Evolutionary conservation across 1,140 invertebrate species (phyloP).

Genomic region (Lanistes nyassanus): DNA sequence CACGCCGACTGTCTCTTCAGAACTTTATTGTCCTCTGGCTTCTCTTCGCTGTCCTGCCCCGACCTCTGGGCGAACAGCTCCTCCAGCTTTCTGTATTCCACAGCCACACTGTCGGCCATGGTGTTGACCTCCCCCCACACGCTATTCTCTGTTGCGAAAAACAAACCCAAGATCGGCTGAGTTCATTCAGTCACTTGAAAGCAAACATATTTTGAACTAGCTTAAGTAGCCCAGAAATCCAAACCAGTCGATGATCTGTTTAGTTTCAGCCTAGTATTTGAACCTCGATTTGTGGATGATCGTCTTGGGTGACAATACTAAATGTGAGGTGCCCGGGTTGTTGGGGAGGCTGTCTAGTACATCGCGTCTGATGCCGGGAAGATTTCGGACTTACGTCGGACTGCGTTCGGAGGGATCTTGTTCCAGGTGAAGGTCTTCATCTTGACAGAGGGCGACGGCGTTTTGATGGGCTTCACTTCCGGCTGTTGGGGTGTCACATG

Average conservation of each 20-base stretch:
- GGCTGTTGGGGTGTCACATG: slow-evolving; percentile 32
- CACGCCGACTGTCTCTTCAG: slow-evolving; percentile 40
- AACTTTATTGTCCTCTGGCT: slow-evolving; percentile 37
- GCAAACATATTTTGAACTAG: too few relatives aligned
- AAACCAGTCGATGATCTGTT: too few relatives aligned
- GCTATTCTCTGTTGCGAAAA: slow-evolving; percentile 81
- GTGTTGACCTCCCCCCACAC: slow-evolving; percentile 92
- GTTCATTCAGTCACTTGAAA: too few relatives aligned
- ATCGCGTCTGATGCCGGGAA: too few relatives aligned
- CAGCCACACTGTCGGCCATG: slow-evolving; percentile 77
- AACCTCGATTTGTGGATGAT: too few relatives aligned
- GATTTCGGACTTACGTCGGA: slow-evolving; percentile 46
- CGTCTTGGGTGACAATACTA: too few relatives aligned
- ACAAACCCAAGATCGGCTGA: too few relatives aligned
- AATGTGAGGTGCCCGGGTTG: too few relatives aligned
- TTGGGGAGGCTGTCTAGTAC: too few relatives aligned
- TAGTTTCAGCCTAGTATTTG: too few relatives aligned
- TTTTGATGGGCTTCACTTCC: slow-evolving; percentile 43
- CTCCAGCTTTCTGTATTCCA: slow-evolving; percentile 66
- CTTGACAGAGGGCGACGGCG: slow-evolving; percentile 60
- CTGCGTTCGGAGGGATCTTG: slow-evolving; percentile 50
- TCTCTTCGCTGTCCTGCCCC: slow-evolving; percentile 6
- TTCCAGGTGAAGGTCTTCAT: slow-evolving; percentile 64
- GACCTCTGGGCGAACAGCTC: slow-evolving; percentile 55
- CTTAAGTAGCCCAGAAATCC: too few relatives aligned